Percentiles rank a stretch among this genome's conserved stretches.
These are phyloP conservation scores for Spheniscus humboldti DNA, from an alignment of 2,797 vertebrate species.

Conservation along the genomic window DNA sequence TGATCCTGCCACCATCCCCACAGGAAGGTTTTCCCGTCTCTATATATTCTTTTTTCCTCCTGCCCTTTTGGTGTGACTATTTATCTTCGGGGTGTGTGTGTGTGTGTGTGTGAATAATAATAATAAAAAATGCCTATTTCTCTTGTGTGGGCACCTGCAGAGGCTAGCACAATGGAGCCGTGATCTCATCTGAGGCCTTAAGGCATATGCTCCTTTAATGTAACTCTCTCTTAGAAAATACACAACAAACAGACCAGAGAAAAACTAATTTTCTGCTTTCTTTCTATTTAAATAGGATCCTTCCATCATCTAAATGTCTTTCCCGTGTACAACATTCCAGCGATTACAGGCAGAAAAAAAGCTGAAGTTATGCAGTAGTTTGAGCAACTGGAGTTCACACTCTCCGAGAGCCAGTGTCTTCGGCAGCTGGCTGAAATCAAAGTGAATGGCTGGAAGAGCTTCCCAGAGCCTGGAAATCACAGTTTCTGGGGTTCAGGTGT, in stretches of 20 bases:
- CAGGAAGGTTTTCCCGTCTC: neutral
- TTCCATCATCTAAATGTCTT: conserved; percentile 5
- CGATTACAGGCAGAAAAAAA: neutral
- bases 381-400: neutral
- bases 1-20: neutral
- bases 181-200: neutral
- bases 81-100: neutral
- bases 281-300: conserved; percentile 29
- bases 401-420: neutral
- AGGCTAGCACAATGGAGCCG: neutral
- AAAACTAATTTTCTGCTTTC: conserved; percentile 49
- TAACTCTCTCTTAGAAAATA: neutral
- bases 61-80: neutral
- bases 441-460: neutral
- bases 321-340: rapidly evolving
- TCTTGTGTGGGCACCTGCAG: neutral
- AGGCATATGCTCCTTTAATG: neutral
- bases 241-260: conserved; percentile 10
- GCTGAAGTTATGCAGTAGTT: neutral
- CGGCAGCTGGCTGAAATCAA: neutral
- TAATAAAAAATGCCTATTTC: neutral
- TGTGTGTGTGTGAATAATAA: neutral
- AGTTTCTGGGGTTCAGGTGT: neutral
- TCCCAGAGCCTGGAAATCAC: neutral
- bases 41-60: neutral